Evolutionary conservation across 2,113 vertebrate species (phyloP), one percentile per base, ranked within the genome.

Genomic region (Pteropus alecto): DNA sequence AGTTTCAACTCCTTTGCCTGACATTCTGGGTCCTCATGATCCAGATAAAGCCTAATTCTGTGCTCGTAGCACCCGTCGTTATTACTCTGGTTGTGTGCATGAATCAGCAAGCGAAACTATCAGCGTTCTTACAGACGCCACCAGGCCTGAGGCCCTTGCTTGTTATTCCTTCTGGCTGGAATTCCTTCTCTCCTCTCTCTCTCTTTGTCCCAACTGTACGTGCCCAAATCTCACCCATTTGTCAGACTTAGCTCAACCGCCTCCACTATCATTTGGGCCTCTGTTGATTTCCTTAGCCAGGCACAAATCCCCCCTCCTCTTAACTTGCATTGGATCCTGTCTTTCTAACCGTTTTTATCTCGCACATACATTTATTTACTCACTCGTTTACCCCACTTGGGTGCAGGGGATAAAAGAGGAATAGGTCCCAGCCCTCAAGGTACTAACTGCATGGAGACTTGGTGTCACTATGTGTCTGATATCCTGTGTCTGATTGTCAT

Each of bases 61-160:
- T 22, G 48, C 58, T 74, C 26, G 10, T 11, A 43, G 38, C 30
- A 22, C 35, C 56, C 43, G 6, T 1, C 4, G 28, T 13, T 48
- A 1, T 15, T 78, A 9, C 30, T 12, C 10, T 8, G 14, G 7
- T 28, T 24, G 38, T 6, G 1, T 2, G 2, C 15, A 1, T 9
- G 67, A 83, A 43, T 63, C 51, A 65, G 41, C 48, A 43, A 24
- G 35, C 14, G 7, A 12, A 63, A 3, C 51, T 58, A 1, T 22
- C 10, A 0, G 0, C 30, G 7, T 61, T n/a, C 86, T 56, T 35
- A 0, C 2, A 19, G 33, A 22, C 0, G 16, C 22, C 70, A 6
- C 24, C 46, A 3, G 6, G 35, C 15, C 22, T 0, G 22, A 63
- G 65, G 26, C 26, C 38, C 67, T 38, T 35, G 60, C 7, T 38